Conservation (phyloP, 2,113 vertebrate species). For the Gobius niger region DNA sequence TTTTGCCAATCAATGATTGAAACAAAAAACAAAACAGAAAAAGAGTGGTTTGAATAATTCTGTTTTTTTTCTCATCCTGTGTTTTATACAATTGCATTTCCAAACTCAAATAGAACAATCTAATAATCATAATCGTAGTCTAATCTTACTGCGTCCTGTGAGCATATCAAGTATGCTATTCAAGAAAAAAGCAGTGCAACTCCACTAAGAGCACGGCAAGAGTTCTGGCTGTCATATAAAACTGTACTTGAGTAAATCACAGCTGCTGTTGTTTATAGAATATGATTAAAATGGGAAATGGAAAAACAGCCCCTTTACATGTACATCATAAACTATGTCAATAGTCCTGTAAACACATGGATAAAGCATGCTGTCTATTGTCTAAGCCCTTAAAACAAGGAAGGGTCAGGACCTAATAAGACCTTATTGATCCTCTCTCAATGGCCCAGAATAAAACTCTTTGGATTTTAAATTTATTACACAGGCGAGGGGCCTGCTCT, state of each 20-base stretch:
- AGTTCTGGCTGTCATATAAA: neutral
- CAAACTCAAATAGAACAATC: too few species aligned
- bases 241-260: neutral
- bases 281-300: conserved; percentile 7
- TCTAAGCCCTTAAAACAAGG: conserved; percentile 9
- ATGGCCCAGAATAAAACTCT: conserved; percentile 35
- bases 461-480: conserved; percentile 44
- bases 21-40: too few species aligned
- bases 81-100: too few species aligned
- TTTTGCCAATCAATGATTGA: too few species aligned
- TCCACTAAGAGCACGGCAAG: neutral
- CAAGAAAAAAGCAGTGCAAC: neutral
- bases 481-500: conserved; percentile 21
- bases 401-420: conserved; percentile 44
- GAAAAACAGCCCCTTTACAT: neutral
- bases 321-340: neutral
- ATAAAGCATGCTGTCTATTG: neutral
- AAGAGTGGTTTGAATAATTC: too few species aligned
- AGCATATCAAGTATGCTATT: neutral
- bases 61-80: too few species aligned
- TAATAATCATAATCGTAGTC: too few species aligned
- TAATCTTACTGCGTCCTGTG: too few species aligned
- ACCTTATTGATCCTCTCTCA: conserved; percentile 46
- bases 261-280: neutral
- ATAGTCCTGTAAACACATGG: conserved; percentile 5